Base-by-base conservation (phyloP, 2,888 invertebrate species). In the Chrysolina oricalcia region DNA sequence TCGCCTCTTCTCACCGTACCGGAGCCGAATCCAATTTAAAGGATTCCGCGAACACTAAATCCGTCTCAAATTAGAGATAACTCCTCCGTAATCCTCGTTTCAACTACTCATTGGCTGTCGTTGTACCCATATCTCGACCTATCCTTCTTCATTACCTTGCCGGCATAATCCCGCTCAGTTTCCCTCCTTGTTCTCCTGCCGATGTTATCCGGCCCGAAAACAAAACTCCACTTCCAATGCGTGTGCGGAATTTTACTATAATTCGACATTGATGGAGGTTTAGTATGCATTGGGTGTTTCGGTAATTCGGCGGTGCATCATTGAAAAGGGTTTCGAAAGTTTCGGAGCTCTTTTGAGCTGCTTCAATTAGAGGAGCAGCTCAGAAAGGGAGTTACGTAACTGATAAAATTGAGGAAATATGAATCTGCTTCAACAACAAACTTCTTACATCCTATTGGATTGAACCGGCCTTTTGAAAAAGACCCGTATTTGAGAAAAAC, bases 51-150 rank as follows among this genome's bases (percentile, higher is more conserved):
- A 87, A 88, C 88, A 90, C 88, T 89, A 90, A 90, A 90, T 90
- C 90, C 90, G 86, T 87, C 87, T 88, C 89, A 90, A 90, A 90
- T 90, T 90, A 90, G 89, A 90, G 90, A 90, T 90, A 90, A 89
- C 90, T 89, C 89, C 89, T 72, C 85, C 83, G 88, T 87, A 89
- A 88, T 88, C 88, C 87, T 86, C 86, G 82, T 84, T 84, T 84
- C 82, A 83, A 83, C 85, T 82, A 86, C 86, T 87, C 87, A 86
- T 87, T 87, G 87, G 87, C 85, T 87, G 86, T 86, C 87, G 84
- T 83, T 85, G 84, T 83, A 83, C 83, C 82, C 85, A 85, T 84
- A 84, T 85, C 84, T 85, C 84, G 78, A 81, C 82, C 85, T 84
- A 85, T 86, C 86, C 85, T 85, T 86, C 85, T 86, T 85, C 85